Percentiles rank a stretch among this genome's conserved stretches.
Evolutionary conservation across 2,888 invertebrate species (phyloP).

Genomic region (Chloromyia formosa): DNA sequence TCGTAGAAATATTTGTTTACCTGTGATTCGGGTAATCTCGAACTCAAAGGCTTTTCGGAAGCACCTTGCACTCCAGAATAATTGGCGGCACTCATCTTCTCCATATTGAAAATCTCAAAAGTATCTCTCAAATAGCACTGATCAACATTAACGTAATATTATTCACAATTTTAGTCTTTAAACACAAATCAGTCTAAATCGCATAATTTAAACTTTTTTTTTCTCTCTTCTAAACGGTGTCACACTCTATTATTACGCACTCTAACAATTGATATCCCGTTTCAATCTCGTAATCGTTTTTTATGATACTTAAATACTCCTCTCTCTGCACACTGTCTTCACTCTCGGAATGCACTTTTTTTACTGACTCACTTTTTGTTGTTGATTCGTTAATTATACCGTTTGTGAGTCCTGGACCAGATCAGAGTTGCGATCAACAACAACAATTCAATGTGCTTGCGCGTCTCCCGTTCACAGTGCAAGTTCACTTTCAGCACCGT

Average conservation of each 20-base stretch:
- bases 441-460: too few relatives aligned
- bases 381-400: neutral
- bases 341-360: slow-evolving; percentile 11
- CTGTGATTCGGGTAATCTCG: slow-evolving; percentile 10
- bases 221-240: neutral
- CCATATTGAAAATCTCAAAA: neutral
- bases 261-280: too few relatives aligned
- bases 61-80: slow-evolving; percentile 21
- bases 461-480: neutral
- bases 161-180: neutral
- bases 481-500: neutral
- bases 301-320: too few relatives aligned
- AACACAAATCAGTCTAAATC: neutral
- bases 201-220: neutral
- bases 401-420: too few relatives aligned
- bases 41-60: neutral
- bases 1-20: slow-evolving; percentile 3
- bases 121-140: neutral
- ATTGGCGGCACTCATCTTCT: neutral
- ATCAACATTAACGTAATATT: neutral
- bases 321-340: neutral
- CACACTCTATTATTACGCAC: too few relatives aligned
- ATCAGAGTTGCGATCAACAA: too few relatives aligned
- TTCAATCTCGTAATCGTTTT: too few relatives aligned
- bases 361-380: neutral